Evolutionary conservation across 2,113 vertebrate genomes (phyloP), one percentile per base, ranked within the genome.

Genomic region (Leptocoma aspasia): DNA sequence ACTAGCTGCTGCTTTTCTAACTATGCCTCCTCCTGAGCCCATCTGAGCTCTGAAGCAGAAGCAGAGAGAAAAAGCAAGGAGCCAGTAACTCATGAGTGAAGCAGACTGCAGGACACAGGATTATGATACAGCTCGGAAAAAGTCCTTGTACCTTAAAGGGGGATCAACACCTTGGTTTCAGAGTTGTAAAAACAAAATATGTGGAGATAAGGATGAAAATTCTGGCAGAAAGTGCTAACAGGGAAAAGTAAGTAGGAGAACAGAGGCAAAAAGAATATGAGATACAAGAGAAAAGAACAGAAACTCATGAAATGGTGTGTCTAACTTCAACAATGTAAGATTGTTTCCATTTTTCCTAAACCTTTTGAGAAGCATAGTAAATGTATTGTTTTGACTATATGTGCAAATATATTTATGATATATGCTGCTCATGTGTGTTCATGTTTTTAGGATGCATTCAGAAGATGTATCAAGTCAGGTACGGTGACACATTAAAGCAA

Each of bases 1-100:
- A 45, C 86, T 89, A 63, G 75, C 90, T 94, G 69, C 91, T 84
- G 42, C n/a, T 69, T 85, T 94, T 84, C 45, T 53, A 76, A 71
- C 82, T 85, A n/a, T 16, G 28, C 64, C 47, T 60, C 78, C 84
- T 80, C 66, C 75, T 59, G 68, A 93, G 81, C 53, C 77, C n/a
- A 75, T 26, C 52, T 86, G 49, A 90, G 78, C 73, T 89, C 66
- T 78, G 64, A 80, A 87, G 88, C 66, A 92, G 89, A 83, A 89
- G 60, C 66, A 82, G 72, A 59, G 26, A 73, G 17, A 20, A 72
- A 90, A 78, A 83, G 70, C 33, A 75, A 93, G 85, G 44, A 90
- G 82, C 15, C 77, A 88, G 61, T 77, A 81, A 45, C 41, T 52
- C 24, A 7, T 1, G 10, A 83, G 19, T 13, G 30, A 85, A 49